phyloP scores from a whole-genome alignment of 2,113 vertebrate genomes.

The Mus musculus region GRCm39 chrX:143698001-143698500 shows the following conservation, averaged over 20 bases:
- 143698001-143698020: background rate
- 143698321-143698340: background rate
- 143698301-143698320: background rate
- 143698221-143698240: background rate
- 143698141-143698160: background rate
- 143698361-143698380: background rate
- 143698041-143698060: background rate
- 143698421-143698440: background rate
- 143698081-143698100: background rate
- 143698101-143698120: background rate
- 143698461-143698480: background rate
- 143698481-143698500: background rate
- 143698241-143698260: background rate
- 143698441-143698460: background rate
- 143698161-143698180: background rate
- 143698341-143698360: background rate
- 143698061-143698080: rapidly evolving
- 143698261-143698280: background rate
- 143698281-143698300: background rate
- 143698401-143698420: background rate
- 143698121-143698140: background rate
- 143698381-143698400: constrained; percentile 16
- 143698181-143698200: constrained; percentile 2
- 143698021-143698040: too few species aligned
- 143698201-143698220: constrained; percentile 43